Percentiles rank a stretch among this genome's conserved stretches.
These are phyloP conservation scores for Mycteria americana DNA, from an alignment of 2,797 vertebrate species.

Conservation along the genomic window DNA sequence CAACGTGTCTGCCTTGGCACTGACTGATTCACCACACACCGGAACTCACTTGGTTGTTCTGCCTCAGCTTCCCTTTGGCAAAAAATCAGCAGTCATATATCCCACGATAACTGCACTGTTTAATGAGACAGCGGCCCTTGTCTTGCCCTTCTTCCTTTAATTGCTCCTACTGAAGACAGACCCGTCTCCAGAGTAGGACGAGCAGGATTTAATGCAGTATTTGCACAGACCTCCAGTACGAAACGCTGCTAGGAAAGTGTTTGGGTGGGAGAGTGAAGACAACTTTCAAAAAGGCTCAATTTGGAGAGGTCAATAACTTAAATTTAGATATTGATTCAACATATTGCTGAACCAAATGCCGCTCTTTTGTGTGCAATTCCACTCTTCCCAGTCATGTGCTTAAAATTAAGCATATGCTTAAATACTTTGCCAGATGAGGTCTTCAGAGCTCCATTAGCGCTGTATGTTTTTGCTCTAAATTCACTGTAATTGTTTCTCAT, in stretches of 20 bases:
- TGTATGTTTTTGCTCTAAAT: conserved; percentile 63
- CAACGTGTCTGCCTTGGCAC: neutral
- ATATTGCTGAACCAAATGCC: neutral
- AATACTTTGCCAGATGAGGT: conserved; percentile 40
- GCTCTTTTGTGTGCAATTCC: neutral
- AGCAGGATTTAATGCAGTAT: neutral
- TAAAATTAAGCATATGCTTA: conserved; percentile 57
- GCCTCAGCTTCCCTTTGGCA: neutral
- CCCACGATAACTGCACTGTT: neutral
- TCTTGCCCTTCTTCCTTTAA: conserved; percentile 16
- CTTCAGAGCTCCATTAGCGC: conserved; percentile 44
- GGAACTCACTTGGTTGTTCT: neutral
- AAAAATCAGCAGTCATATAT: neutral
- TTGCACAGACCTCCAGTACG: neutral
- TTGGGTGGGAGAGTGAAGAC: neutral
- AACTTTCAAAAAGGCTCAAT: neutral
- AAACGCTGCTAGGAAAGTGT: neutral
- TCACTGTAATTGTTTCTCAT: conserved; percentile 58
- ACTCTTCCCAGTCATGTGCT: conserved; percentile 23
- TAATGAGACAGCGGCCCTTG: neutral
- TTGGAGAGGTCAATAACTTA: neutral
- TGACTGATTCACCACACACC: fast-evolving
- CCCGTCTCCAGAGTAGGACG: neutral
- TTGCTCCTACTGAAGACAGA: neutral
- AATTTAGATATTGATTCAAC: neutral